phyloP scores from a whole-genome alignment of 1,140 invertebrate species.

The Ctenoplectra terminalis region DNA sequence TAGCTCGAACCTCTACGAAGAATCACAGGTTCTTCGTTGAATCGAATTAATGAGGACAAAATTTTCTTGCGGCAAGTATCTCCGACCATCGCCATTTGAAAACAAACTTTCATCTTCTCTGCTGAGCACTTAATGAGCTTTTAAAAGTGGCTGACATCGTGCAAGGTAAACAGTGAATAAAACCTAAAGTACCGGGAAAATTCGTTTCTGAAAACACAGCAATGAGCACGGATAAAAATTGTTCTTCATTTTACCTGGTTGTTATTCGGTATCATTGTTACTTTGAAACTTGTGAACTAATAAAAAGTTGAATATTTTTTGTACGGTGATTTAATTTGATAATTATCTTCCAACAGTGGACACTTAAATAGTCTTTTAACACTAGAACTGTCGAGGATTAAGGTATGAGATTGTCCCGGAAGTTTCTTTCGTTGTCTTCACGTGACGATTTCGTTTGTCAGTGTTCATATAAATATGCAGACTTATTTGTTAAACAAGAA shows the following conservation, averaged over 20 bases:
- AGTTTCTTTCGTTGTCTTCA: too few species aligned
- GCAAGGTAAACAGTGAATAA: neutral
- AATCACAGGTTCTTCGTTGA: neutral
- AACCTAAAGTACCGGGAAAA: neutral
- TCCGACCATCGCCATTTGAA: neutral
- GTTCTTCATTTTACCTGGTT: neutral
- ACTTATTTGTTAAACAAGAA: too few species aligned
- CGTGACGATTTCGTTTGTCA: too few species aligned
- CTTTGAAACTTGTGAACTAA: neutral
- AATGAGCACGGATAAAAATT: neutral
- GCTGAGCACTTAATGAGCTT: neutral
- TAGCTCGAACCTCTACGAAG: too few species aligned
- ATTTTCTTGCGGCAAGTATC: neutral
- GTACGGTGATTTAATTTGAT: neutral
- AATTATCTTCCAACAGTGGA: neutral
- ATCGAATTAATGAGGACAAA: neutral
- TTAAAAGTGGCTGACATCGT: neutral
- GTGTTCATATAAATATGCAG: too few species aligned
- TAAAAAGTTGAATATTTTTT: neutral
- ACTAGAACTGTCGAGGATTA: too few species aligned
- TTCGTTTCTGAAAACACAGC: neutral
- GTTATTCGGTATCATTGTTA: neutral
- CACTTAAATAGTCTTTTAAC: neutral
- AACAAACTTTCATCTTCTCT: neutral
- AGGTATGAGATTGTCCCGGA: too few species aligned